A percentile compares a stretch with the other conserved stretches of the same genome.
Conservation (phyloP, 1,140 invertebrate species). For the Bombus terrestris region DNA sequence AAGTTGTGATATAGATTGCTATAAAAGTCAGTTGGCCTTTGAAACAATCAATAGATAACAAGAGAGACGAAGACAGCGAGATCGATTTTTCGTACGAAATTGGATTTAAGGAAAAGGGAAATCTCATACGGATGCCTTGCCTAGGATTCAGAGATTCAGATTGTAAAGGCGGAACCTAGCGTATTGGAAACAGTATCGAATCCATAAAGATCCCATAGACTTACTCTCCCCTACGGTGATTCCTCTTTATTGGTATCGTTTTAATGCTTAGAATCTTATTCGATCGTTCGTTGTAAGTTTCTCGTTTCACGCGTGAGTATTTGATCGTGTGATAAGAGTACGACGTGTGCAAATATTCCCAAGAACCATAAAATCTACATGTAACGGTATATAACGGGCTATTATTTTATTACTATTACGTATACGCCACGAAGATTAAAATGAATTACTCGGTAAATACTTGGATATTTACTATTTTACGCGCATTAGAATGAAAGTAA, state of each 20-base stretch:
- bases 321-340: not conserved
- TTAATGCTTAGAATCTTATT: conserved; percentile 36
- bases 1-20: not conserved
- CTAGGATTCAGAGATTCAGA: conserved; percentile 50
- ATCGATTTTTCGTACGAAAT: conserved; percentile 24
- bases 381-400: not conserved
- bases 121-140: conserved; percentile 17
- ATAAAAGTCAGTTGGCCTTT: not conserved
- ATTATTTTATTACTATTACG: no score
- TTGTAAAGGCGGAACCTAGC: conserved; percentile 16
- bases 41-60: not conserved
- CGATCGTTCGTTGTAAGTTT: not conserved
- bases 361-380: not conserved
- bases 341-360: not conserved
- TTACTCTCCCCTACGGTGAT: conserved; percentile 50
- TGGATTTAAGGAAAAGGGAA: conserved; percentile 42
- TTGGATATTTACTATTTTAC: not conserved
- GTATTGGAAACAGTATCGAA: conserved; percentile 62
- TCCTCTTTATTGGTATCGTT: conserved; percentile 62
- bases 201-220: conserved; percentile 57
- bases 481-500: not conserved
- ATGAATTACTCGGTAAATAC: not conserved
- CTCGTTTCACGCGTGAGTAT: not conserved
- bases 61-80: not conserved
- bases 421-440: not conserved